phyloP scores from a whole-genome alignment of 2,113 vertebrate species.

The Protobothrops flavoviridis region DNA sequence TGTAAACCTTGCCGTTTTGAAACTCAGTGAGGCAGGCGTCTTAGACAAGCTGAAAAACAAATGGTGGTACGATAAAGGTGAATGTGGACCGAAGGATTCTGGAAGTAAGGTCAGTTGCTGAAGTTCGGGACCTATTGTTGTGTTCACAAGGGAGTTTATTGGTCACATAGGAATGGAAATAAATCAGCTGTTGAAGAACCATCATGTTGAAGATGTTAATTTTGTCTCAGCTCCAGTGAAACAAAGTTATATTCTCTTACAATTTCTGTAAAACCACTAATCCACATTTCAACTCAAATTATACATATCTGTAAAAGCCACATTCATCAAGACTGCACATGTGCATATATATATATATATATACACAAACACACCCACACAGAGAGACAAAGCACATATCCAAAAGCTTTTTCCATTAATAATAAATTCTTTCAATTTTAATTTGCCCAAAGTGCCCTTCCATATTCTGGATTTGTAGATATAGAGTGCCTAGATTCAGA shows the following conservation, averaged over 20 bases:
- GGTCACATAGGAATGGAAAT: slow-evolving; percentile 56
- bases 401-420: neutral
- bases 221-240: neutral
- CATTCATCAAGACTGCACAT: neutral
- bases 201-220: neutral
- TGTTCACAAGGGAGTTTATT: slow-evolving; percentile 75
- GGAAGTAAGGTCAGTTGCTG: slow-evolving; percentile 99
- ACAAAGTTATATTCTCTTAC: neutral
- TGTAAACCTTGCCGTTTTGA: slow-evolving; percentile 99
- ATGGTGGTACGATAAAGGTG: slow-evolving; percentile 99
- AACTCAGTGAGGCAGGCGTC: slow-evolving; percentile 99
- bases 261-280: neutral
- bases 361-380: neutral
- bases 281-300: neutral
- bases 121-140: slow-evolving; percentile 89
- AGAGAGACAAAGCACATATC: neutral
- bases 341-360: too few relatives aligned
- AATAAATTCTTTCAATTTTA: neutral
- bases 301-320: slow-evolving; percentile 53
- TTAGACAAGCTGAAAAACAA: slow-evolving; percentile 99
- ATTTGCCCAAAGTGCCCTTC: neutral
- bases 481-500: neutral
- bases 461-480: neutral
- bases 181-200: slow-evolving; percentile 43
- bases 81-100: slow-evolving; percentile 99